These are phyloP conservation scores for Eunapius fragilis DNA, from an alignment of 37 sponge, comb jelly and placozoan species.

Conservation along the genomic window DNA sequence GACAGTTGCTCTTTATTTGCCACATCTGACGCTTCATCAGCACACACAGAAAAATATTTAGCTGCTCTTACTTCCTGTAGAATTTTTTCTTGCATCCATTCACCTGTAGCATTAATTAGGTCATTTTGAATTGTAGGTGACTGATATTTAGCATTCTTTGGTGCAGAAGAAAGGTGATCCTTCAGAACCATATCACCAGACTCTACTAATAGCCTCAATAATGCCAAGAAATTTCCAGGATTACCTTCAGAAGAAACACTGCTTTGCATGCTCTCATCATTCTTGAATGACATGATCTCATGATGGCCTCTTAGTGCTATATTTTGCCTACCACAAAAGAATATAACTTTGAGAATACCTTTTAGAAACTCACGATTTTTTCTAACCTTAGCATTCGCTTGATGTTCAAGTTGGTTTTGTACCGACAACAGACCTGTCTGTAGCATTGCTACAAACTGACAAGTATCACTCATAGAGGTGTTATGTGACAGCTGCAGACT, in stretches of 20 bases:
- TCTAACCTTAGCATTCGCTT: no score
- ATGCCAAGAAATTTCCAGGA: conserved; percentile 35
- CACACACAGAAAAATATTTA: no score
- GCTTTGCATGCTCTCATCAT: background rate
- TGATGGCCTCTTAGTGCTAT: no score
- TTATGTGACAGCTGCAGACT: no score
- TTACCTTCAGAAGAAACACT: background rate
- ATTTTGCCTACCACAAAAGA: background rate
- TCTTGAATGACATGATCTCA: background rate
- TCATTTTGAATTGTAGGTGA: conserved; percentile 35
- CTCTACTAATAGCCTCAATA: conserved; percentile 17
- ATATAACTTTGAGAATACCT: no score
- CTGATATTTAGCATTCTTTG: conserved; percentile 8
- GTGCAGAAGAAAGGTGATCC: conserved; percentile 21
- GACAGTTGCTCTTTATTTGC: no score
- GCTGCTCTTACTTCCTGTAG: background rate
- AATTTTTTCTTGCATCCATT: conserved; percentile 11
- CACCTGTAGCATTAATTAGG: background rate
- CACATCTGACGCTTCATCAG: no score
- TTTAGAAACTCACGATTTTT: no score
- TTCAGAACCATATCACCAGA: conserved; percentile 24
- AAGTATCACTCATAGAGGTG: no score
- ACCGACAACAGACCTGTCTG: no score
- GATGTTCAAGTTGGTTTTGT: no score
- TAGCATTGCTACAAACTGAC: no score